phyloP scores from a whole-genome alignment of 2,888 invertebrate species.

The Cremastobaeus sp. region DNA sequence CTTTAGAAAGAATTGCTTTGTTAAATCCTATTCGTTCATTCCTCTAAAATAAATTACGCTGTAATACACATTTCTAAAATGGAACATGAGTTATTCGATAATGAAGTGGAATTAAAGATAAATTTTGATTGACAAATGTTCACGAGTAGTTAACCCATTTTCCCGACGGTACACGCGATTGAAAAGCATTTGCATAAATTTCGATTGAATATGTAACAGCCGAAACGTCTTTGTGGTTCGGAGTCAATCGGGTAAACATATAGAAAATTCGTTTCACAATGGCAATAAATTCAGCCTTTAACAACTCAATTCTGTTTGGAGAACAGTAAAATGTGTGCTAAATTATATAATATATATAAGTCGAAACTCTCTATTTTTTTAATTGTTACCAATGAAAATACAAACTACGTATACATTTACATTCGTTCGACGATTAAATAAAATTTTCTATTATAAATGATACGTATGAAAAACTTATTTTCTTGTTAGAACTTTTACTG shows the following conservation, averaged over 20 bases:
- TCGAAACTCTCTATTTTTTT: conserved; percentile 26
- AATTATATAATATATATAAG: conserved; percentile 26
- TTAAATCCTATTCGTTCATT: no score
- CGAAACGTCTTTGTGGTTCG: conserved; percentile 8
- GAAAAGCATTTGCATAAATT: conserved; percentile 14
- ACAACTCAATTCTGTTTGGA: conserved; percentile 11
- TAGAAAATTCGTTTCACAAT: conserved; percentile 36
- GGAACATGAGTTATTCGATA: no score
- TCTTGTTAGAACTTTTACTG: conserved; percentile 5
- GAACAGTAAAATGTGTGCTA: conserved; percentile 22
- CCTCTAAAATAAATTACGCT: no score
- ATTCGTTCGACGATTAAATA: conserved; percentile 17
- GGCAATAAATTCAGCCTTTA: conserved; percentile 31
- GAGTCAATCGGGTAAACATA: conserved; percentile 3
- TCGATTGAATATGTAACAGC: conserved; percentile 10
- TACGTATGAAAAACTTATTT: conserved; percentile 2
- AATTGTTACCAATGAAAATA: conserved; percentile 6
- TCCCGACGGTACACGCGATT: not conserved
- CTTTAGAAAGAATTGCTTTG: no score
- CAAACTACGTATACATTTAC: conserved; percentile 6
- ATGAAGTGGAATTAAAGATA: no score
- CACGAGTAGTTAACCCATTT: conserved; percentile 17
- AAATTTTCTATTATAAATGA: conserved; percentile 10
- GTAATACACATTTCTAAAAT: no score
- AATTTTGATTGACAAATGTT: conserved; percentile 13